phyloP scores from a whole-genome alignment of 2,888 invertebrate species.

The Lochmaea crataegi region DNA sequence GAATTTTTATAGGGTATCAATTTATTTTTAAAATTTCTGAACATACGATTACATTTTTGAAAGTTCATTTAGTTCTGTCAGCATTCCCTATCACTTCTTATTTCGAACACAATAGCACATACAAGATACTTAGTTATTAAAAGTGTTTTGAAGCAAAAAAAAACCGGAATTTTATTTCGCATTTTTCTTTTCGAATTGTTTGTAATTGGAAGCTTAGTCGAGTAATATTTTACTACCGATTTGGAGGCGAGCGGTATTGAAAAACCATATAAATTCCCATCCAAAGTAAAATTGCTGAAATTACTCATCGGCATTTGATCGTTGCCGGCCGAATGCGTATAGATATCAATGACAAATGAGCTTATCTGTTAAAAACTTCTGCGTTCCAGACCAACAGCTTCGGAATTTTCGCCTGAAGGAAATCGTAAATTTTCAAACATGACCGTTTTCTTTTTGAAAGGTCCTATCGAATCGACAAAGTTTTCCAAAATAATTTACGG shows the following conservation, averaged over 20 bases:
- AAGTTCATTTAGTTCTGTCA: no score
- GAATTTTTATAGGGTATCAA: no score
- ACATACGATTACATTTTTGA: no score
- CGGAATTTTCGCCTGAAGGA: conserved; percentile 61
- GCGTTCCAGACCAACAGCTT: conserved; percentile 61
- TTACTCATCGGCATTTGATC: conserved; percentile 57
- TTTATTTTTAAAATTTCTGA: no score
- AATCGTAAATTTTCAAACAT: conserved; percentile 60
- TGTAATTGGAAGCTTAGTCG: neutral
- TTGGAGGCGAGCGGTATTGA: conserved; percentile 24
- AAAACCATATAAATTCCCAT: conserved; percentile 38
- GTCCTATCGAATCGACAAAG: conserved; percentile 52
- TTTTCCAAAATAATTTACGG: conserved; percentile 50
- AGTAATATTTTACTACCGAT: conserved; percentile 12
- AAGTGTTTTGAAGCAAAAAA: neutral
- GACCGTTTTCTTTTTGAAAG: conserved; percentile 56
- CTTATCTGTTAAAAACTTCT: conserved; percentile 62
- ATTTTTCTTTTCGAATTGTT: neutral
- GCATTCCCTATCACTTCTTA: no score
- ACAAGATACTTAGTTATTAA: neutral
- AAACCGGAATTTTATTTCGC: neutral
- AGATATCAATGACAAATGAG: conserved; percentile 62
- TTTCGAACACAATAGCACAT: neutral
- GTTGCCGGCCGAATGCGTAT: conserved; percentile 54
- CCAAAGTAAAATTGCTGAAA: conserved; percentile 53